These are phyloP conservation scores for Cephalopterus ornatus DNA, from an alignment of 2,113 vertebrate genomes.

Conservation along the genomic window DNA sequence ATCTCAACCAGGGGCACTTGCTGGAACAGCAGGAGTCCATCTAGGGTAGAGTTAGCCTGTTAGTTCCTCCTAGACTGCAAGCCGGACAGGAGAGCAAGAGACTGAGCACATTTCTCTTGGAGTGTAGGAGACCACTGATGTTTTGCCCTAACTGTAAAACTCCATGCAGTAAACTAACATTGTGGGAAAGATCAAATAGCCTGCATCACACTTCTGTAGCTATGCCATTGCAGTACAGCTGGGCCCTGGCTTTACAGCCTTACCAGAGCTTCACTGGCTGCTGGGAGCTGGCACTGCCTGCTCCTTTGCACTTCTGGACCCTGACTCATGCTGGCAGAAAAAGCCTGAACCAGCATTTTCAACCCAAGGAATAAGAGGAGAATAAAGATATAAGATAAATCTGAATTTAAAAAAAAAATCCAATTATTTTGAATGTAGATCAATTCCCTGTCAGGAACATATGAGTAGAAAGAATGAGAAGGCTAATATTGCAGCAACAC, in stretches of 20 bases:
- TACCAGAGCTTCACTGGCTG: background rate
- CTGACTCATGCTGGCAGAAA: background rate
- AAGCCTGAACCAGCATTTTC: background rate
- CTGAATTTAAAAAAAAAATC: background rate
- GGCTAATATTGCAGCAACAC: background rate
- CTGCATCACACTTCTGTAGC: background rate
- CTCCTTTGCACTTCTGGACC: background rate
- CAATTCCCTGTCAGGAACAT: background rate
- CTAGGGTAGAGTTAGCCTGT: constrained; percentile 1
- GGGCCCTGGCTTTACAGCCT: background rate
- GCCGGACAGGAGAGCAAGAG: background rate
- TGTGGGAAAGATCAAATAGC: background rate
- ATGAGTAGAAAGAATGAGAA: background rate
- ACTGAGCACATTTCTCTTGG: background rate
- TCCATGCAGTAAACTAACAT: background rate
- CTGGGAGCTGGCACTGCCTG: background rate
- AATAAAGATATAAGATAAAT: background rate
- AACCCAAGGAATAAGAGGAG: background rate
- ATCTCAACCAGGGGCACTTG: constrained; percentile 93
- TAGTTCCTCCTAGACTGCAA: background rate
- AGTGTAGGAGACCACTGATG: background rate
- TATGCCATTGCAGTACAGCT: background rate
- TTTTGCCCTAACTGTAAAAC: background rate
- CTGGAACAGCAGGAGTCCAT: constrained; percentile 82
- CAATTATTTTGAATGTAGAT: background rate